Evolutionary conservation across 2,797 vertebrate species (phyloP).

Genomic region (Meda fulgida): DNA sequence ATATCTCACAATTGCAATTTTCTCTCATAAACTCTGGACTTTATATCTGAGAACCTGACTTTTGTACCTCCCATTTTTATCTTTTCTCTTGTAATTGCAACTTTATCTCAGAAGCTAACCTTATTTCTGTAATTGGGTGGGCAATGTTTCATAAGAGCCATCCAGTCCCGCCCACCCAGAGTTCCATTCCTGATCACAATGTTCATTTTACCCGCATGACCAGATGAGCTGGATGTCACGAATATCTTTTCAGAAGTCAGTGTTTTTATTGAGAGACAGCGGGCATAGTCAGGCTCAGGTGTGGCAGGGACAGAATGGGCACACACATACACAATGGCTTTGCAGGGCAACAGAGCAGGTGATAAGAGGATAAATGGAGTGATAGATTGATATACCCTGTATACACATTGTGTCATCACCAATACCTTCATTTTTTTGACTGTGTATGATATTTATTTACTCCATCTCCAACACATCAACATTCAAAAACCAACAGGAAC

Average conservation of each 20-base stretch:
- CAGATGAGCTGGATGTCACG: background rate
- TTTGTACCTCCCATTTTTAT: too few relatives aligned
- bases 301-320: constrained; percentile 4
- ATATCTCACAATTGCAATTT: background rate
- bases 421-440: constrained; percentile 1
- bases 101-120: background rate
- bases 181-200: background rate
- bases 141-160: constrained; percentile 1
- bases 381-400: background rate
- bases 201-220: background rate
- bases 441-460: constrained; percentile 10
- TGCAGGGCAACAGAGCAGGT: background rate
- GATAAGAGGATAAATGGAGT: background rate
- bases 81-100: background rate
- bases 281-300: constrained; percentile 37
- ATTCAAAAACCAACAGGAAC: background rate
- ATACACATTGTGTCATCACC: background rate
- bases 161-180: background rate
- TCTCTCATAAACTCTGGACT: background rate
- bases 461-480: background rate
- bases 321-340: background rate
- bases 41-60: background rate
- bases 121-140: background rate
- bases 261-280: background rate
- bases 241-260: background rate